Evolutionary conservation across 2,888 invertebrate species (phyloP).

Genomic region (Pherbina coryleti): DNA sequence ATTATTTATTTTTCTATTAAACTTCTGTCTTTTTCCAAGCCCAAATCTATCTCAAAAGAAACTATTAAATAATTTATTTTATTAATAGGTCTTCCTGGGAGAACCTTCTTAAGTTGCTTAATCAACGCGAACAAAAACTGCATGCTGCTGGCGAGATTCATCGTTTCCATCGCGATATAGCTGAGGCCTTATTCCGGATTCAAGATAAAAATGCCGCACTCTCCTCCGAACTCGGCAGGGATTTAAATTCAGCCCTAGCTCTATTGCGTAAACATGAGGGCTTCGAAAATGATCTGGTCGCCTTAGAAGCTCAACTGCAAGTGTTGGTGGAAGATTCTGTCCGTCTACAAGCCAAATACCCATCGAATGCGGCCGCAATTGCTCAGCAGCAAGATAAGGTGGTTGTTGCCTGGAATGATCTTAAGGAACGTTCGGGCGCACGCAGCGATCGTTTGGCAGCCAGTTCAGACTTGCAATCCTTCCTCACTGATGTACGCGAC

Average conservation of each 20-base stretch:
- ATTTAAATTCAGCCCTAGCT: slow-evolving; percentile 87
- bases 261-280: slow-evolving; percentile 90
- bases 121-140: slow-evolving; percentile 86
- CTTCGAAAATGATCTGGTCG: slow-evolving; percentile 92
- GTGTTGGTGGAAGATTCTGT: slow-evolving; percentile 94
- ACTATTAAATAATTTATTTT: slow-evolving; percentile 32
- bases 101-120: slow-evolving; percentile 86
- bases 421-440: slow-evolving; percentile 86
- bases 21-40: not conserved
- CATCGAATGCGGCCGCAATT: slow-evolving; percentile 93
- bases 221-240: slow-evolving; percentile 83
- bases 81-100: slow-evolving; percentile 87
- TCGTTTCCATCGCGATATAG: slow-evolving; percentile 95
- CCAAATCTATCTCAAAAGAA: too few relatives aligned
- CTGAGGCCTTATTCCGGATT: slow-evolving; percentile 89
- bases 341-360: slow-evolving; percentile 87
- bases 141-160: slow-evolving; percentile 97
- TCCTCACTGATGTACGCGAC: slow-evolving; percentile 88
- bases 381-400: slow-evolving; percentile 88
- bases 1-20: too few relatives aligned
- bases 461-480: slow-evolving; percentile 90
- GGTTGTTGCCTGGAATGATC: slow-evolving; percentile 86
- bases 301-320: slow-evolving; percentile 91
- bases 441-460: slow-evolving; percentile 86
- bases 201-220: slow-evolving; percentile 91